Conservation (phyloP, 2,888 invertebrate species). For the Hydrotaea diabolus region DNA sequence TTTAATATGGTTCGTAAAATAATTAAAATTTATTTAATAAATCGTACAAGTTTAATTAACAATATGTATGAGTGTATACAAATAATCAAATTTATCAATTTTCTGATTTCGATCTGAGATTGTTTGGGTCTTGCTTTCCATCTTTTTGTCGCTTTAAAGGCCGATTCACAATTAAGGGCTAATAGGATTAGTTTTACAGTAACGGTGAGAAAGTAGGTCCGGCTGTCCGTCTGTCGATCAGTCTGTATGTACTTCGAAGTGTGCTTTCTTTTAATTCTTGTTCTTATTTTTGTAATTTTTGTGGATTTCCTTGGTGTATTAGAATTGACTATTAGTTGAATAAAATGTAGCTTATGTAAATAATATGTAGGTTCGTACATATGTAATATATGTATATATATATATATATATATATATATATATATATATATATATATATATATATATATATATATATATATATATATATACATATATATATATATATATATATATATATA, state of each 20-base stretch:
- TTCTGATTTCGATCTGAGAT: conserved; percentile 36
- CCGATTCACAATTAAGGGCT: background rate
- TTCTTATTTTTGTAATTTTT: background rate
- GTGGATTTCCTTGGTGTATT: background rate
- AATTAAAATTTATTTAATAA: conserved; percentile 57
- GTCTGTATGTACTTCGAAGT: background rate
- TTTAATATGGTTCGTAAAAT: conserved; percentile 42
- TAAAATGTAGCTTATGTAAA: conserved; percentile 44
- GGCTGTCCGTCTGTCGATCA: background rate
- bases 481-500: conserved; percentile 13
- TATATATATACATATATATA: no score
- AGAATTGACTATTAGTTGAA: conserved; percentile 55
- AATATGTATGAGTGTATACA: conserved; percentile 33
- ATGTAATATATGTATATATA: background rate
- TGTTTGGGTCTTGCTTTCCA: background rate
- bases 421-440: conserved; percentile 14
- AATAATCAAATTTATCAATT: conserved; percentile 46
- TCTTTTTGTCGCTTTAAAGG: background rate
- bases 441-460: conserved; percentile 10
- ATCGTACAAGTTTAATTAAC: conserved; percentile 41
- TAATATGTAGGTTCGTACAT: conserved; percentile 37
- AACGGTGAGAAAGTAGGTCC: conserved; percentile 64
- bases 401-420: conserved; percentile 24
- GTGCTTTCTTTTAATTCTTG: background rate
- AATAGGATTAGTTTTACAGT: conserved; percentile 57